phyloP scores from a whole-genome alignment of 2,888 invertebrate genomes.

The Pelosia muscerda region DNA sequence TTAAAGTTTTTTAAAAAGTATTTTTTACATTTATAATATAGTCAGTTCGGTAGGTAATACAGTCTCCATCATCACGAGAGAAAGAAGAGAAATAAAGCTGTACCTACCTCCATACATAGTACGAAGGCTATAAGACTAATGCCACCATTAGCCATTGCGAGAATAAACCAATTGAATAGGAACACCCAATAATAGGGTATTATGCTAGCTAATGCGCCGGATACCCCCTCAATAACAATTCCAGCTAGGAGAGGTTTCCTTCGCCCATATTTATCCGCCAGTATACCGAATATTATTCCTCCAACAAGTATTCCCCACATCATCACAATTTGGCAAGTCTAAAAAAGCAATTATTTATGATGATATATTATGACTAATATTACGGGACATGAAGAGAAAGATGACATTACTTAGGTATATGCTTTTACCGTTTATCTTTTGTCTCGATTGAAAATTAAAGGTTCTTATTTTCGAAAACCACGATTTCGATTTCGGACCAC shows the following conservation, averaged over 20 bases:
- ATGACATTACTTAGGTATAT: too few relatives aligned
- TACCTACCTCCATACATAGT: conserved; percentile 86
- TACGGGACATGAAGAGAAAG: too few relatives aligned
- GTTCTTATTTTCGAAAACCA: too few relatives aligned
- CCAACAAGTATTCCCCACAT: conserved; percentile 89
- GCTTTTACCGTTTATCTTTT: too few relatives aligned
- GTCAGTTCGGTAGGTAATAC: too few relatives aligned
- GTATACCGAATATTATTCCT: conserved; percentile 86
- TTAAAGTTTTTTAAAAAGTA: too few relatives aligned
- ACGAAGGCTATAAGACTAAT: conserved; percentile 89
- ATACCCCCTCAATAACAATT: conserved; percentile 84
- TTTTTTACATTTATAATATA: too few relatives aligned
- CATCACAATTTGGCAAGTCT: conserved; percentile 87
- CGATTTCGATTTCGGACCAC: too few relatives aligned
- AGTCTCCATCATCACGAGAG: too few relatives aligned
- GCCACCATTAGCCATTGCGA: conserved; percentile 88
- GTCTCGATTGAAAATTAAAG: too few relatives aligned
- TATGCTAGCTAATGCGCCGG: conserved; percentile 84
- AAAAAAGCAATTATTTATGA: conserved; percentile 36
- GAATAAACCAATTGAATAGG: conserved; percentile 82
- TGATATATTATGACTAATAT: too few relatives aligned
- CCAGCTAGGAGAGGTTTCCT: conserved; percentile 86
- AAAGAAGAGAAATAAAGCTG: conserved; percentile 24
- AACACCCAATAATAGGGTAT: conserved; percentile 85
- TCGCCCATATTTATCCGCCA: conserved; percentile 88